phyloP scores from a whole-genome alignment of 2,113 vertebrate genomes.

The Antennarius striatus region DNA sequence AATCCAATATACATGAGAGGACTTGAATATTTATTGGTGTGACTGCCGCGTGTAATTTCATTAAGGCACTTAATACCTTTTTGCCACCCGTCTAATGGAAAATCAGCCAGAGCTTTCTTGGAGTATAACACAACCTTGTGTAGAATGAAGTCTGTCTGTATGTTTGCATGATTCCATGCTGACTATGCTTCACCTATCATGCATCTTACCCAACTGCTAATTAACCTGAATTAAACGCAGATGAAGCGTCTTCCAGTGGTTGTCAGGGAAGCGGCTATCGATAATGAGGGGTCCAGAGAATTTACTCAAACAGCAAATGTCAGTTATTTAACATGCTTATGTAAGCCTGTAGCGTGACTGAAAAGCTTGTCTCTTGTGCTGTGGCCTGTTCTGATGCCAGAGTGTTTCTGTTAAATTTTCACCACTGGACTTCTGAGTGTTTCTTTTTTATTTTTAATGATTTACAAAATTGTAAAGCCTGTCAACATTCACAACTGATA shows the following conservation, averaged over 20 bases:
- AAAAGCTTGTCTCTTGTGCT: constrained; percentile 9
- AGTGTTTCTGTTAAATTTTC: no score
- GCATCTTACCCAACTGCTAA: background rate
- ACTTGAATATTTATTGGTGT: constrained; percentile 43
- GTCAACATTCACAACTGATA: background rate
- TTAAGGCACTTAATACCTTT: no score
- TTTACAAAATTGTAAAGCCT: background rate
- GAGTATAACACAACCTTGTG: no score
- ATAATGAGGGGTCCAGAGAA: constrained; percentile 7
- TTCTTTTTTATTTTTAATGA: background rate
- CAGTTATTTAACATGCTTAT: constrained; percentile 50
- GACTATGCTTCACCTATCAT: no score
- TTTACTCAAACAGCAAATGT: constrained; percentile 34
- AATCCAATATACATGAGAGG: constrained; percentile 1
- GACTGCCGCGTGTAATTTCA: constrained; percentile 18
- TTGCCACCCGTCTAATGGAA: no score
- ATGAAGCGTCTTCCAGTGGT: background rate
- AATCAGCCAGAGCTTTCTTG: no score
- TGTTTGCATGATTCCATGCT: no score
- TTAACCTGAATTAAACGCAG: background rate
- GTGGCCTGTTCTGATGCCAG: no score
- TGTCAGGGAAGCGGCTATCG: background rate
- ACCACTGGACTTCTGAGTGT: background rate
- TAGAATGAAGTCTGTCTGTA: no score
- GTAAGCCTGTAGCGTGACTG: constrained; percentile 35